A percentile compares a stretch with the other conserved stretches of the same genome.
phyloP scores from a whole-genome alignment of 2,113 vertebrate genomes.

The Dasypus novemcinctus region DNA sequence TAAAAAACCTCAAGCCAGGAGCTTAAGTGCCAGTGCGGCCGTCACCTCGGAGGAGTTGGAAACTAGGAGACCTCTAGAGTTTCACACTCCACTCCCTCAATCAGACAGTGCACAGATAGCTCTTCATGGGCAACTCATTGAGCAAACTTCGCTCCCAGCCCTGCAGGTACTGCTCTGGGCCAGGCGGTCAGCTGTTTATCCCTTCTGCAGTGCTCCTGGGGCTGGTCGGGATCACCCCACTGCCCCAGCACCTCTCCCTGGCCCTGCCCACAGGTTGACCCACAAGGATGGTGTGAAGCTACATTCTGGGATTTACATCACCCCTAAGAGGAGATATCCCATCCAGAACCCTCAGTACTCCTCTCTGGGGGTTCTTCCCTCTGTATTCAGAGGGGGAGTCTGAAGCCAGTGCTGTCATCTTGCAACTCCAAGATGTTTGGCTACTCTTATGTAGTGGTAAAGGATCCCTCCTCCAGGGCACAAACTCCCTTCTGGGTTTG shows the following conservation, averaged over 20 bases:
- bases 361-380: not conserved
- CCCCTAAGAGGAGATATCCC: too few species aligned
- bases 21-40: rapidly evolving
- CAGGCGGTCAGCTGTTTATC: rapidly evolving
- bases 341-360: rapidly evolving
- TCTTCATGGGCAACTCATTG: not conserved
- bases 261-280: rapidly evolving
- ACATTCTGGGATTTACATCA: rapidly evolving
- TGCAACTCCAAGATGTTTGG: rapidly evolving
- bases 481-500: too few species aligned
- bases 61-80: not conserved
- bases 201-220: too few species aligned
- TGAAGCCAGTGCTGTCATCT: not conserved
- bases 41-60: not conserved
- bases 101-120: rapidly evolving
- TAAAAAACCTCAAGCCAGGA: rapidly evolving
- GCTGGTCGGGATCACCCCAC: rapidly evolving
- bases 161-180: rapidly evolving
- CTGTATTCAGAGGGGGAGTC: not conserved
- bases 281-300: rapidly evolving
- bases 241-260: too few species aligned
- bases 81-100: not conserved
- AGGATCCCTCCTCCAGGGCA: too few species aligned
- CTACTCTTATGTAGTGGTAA: rapidly evolving
- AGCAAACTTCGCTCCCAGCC: rapidly evolving